A percentile compares a stretch with the other conserved stretches of the same genome.
phyloP scores from a whole-genome alignment of 1,140 invertebrate species.

The Bombus polaris region DNA sequence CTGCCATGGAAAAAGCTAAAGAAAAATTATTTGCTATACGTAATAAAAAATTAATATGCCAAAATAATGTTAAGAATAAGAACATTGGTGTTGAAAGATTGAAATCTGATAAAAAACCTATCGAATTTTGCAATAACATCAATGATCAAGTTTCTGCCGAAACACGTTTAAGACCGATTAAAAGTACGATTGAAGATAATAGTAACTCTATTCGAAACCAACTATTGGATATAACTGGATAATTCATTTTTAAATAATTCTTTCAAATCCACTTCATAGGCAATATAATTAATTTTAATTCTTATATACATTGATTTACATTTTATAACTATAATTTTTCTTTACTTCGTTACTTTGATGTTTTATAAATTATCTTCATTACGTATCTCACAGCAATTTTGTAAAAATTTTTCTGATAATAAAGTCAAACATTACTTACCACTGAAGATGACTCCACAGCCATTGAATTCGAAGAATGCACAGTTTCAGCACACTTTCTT shows the following conservation, averaged over 20 bases:
- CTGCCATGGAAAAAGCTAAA: constrained; percentile 1
- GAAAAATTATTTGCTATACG: neutral
- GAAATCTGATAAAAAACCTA: neutral
- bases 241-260: neutral
- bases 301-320: neutral
- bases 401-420: constrained; percentile 3
- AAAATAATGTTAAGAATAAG: neutral
- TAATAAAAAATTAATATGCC: constrained; percentile 4
- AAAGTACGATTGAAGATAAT: constrained; percentile 13
- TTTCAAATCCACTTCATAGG: neutral
- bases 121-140: neutral
- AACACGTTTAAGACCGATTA: neutral
- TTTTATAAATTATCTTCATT: constrained; percentile 7
- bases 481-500: neutral
- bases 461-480: neutral
- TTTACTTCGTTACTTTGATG: neutral
- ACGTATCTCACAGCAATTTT: neutral
- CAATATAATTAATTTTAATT: neutral
- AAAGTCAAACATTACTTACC: neutral
- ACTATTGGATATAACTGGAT: constrained; percentile 47
- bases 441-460: neutral
- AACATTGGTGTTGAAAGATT: constrained; percentile 3
- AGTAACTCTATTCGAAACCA: neutral
- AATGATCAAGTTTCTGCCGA: neutral
- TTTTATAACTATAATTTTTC: neutral